Evolutionary conservation across 2,113 vertebrate species (phyloP).

Genomic region (Coturnix japonica): DNA sequence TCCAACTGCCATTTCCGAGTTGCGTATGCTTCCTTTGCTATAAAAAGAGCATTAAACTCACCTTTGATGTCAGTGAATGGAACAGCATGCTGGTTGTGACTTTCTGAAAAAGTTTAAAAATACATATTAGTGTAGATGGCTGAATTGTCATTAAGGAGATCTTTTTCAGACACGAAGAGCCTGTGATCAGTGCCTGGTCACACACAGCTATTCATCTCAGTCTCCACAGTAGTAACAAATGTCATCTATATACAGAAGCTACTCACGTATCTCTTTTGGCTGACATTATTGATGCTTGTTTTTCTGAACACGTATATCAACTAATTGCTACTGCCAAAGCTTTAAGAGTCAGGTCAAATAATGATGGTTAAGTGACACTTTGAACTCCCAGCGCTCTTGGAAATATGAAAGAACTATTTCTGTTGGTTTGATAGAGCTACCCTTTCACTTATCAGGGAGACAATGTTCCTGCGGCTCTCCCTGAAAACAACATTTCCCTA

Average conservation of each 20-base stretch:
- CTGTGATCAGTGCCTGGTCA: neutral
- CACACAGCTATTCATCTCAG: constrained; percentile 43
- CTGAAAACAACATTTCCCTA: neutral
- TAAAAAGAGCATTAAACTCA: neutral
- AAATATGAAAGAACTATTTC: constrained; percentile 5
- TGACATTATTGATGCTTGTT: constrained; percentile 66
- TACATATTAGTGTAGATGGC: neutral
- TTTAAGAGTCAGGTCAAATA: constrained; percentile 58
- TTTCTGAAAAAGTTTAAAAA: constrained; percentile 1
- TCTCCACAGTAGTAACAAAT: constrained; percentile 68
- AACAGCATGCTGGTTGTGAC: neutral
- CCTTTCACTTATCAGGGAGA: neutral
- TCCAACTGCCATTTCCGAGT: neutral
- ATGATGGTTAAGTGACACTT: neutral
- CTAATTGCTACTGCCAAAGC: constrained; percentile 40
- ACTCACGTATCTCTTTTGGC: constrained; percentile 73
- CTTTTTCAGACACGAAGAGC: neutral
- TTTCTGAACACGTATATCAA: constrained; percentile 54
- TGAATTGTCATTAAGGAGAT: neutral
- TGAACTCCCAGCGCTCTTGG: neutral
- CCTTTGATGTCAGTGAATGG: neutral
- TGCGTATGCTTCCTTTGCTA: neutral
- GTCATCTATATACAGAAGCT: constrained; percentile 76
- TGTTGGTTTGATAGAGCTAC: neutral
- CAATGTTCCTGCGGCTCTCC: neutral